Evolutionary conservation across 2,888 invertebrate species (phyloP), one percentile per base, ranked within the genome.

Genomic region (Lasioglossum malachurum): DNA sequence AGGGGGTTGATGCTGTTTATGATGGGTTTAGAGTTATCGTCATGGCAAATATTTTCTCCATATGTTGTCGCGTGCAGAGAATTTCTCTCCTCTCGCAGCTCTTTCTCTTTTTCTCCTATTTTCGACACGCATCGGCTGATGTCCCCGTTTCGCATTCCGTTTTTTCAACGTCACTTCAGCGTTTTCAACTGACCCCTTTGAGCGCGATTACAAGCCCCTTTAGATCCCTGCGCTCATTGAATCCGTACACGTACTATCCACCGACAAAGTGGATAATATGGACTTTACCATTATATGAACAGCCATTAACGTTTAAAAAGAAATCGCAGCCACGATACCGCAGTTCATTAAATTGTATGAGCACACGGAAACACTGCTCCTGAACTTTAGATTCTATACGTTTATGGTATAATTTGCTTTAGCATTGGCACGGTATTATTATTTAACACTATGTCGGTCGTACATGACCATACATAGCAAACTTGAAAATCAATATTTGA

Each of bases 1-100:
- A 19, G 19, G 7, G 41, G 41, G 41, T 41, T 41, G 41, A 12
- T 87, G 74, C 86, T 88, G 85, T 92, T 90, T 88, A 86, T 80
- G 86, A 89, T 87, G 88, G 81, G 85, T 87, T 84, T 86, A 72
- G 84, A 82, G 87, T 91, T 91, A 76, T 67, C 67, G 78, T 76
- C 78, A 69, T 82, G 83, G 83, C 78, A 88, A 89, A 90, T 89
- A 91, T 87, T 86, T 89, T 77, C 38, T 67, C 60, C 35, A 46
- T 78, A 57, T 88, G 82, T 87, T 80, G 74, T 76, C 67, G 78
- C 83, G 83, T 79, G 83, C 67, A 27, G 71, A 12, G 81, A 83
- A 91, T 91, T 88, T 83, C 73, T 86, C 75, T 83, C 64, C 31
- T 35, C n/a, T 57, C n/a, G 57, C 10, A 12, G 67, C 41, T 14